Evolutionary conservation across 2,113 vertebrate species (phyloP), one percentile per base, ranked within the genome.

Genomic region (Scatophagus argus): DNA sequence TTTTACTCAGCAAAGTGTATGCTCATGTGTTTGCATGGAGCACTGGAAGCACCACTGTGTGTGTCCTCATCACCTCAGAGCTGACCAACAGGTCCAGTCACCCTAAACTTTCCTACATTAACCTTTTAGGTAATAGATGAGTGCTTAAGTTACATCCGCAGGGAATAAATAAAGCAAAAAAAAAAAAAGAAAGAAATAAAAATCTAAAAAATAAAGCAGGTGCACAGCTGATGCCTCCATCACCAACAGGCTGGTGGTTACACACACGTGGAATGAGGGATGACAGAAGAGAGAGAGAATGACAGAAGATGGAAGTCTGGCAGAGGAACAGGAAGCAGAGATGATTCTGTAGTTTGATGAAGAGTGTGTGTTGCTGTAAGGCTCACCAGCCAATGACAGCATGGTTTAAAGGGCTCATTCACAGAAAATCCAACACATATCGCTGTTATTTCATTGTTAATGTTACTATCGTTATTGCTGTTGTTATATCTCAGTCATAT

Each of bases 151-250:
- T 46, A 13, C 39, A 8, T 9, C 63, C 66, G 34, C 10, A 21
- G 11, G 23, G 6, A 10, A 5, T 1, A 6, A 5, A 16, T 9
- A 46, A 19, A 51, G 67, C 12, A 36, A 41, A 61, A 55, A 54
- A 7, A 19, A 36, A 47, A 1, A 47, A 43, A 1, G 0, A 4
- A 10, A 41, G 58, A 36, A n/a, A 11, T 1, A 1, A 61, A n/a
- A 31, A n/a, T n/a, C n/a, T n/a, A n/a, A n/a, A n/a, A n/a, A n/a
- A n/a, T n/a, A n/a, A n/a, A n/a, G n/a, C 23, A 49, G 13, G 32
- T 59, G 59, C 78, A 79, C 76, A 82, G 44, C 44, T 77, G 87
- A 61, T 34, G 77, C 81, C 81, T 81, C 83, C 88, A 87, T 90
- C 85, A 85, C 80, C 85, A 61, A 46, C 49, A 65, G 55, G 43